Evolutionary conservation across 2,888 invertebrate genomes (phyloP), one percentile per base, ranked within the genome.

Genomic region (Bibio marci): DNA sequence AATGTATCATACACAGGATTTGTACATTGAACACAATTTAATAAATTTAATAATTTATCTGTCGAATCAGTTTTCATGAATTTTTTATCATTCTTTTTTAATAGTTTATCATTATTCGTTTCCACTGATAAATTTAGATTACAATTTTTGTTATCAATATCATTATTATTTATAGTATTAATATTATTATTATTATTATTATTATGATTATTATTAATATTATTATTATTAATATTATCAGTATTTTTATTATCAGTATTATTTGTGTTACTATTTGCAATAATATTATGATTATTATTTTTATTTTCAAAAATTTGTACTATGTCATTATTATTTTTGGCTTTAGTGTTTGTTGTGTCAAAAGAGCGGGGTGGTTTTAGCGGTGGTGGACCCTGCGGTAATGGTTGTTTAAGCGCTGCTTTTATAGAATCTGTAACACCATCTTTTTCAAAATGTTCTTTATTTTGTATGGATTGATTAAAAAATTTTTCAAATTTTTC

Each of bases 351-450:
- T 6, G 4, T 22, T 22, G 22, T 26, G 15, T 30, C 61, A 48
- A 78, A 76, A 2, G 69, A 71, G 44, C 81, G 58, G 0, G 81
- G 82, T 2, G 82, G 81, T 53, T 82, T 81, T 49, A 74, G 73
- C 0, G 81, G 82, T 1, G 81, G 78, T 5, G 80, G 79, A 0
- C 79, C 80, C 4, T 58, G 44, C 0, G 80, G 80, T 35, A 80
- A 50, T 0, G 79, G 79, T 46, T 75, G 71, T 51, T 71, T 73
- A 33, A 79, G 57, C 14, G 75, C 76, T 44, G 70, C 69, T 51
- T 73, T 74, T 27, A 79, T 57, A 2, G 74, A 76, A 47, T 75
- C 75, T 0, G 71, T 48, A 7, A 51, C 22, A 7, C 48, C 53
- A n/a, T n/a, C n/a, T n/a, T n/a, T n/a, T n/a, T n/a, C n/a, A n/a